These are phyloP conservation scores for Pseudochirops corinnae DNA, from an alignment of 2,797 vertebrate species.

Conservation along the genomic window DNA sequence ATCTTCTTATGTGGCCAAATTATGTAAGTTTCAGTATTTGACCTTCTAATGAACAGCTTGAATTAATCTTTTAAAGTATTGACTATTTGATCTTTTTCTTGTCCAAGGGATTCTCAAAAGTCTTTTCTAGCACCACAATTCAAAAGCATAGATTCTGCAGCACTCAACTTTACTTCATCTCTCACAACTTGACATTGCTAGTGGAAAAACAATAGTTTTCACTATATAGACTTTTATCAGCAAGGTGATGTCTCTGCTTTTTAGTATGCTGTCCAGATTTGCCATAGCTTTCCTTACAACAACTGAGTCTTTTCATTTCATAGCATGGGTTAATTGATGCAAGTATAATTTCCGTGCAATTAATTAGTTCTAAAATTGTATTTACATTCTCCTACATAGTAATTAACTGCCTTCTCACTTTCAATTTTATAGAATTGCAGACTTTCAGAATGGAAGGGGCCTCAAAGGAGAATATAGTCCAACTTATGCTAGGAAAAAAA, in stretches of 20 bases:
- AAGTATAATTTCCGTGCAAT: background rate
- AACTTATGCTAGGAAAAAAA: background rate
- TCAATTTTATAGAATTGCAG: background rate
- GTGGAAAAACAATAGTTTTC: background rate
- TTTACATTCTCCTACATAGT: background rate
- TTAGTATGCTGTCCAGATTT: background rate
- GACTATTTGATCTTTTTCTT: background rate
- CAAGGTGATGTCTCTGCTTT: background rate
- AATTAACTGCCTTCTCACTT: background rate
- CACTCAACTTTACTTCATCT: background rate
- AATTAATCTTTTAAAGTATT: background rate
- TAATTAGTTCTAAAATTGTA: background rate
- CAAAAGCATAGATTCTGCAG: background rate
- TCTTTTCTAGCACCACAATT: background rate
- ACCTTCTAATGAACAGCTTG: background rate
- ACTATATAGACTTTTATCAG: background rate
- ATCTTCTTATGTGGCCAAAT: background rate
- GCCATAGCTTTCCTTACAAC: background rate
- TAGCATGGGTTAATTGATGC: background rate
- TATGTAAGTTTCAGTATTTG: background rate
- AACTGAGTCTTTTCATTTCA: background rate
- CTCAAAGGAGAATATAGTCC: background rate
- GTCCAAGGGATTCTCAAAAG: background rate
- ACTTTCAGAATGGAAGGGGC: background rate
- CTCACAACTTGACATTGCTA: background rate